Base-by-base conservation (phyloP, 2,888 invertebrate species). In the Polyommatus icarus region DNA sequence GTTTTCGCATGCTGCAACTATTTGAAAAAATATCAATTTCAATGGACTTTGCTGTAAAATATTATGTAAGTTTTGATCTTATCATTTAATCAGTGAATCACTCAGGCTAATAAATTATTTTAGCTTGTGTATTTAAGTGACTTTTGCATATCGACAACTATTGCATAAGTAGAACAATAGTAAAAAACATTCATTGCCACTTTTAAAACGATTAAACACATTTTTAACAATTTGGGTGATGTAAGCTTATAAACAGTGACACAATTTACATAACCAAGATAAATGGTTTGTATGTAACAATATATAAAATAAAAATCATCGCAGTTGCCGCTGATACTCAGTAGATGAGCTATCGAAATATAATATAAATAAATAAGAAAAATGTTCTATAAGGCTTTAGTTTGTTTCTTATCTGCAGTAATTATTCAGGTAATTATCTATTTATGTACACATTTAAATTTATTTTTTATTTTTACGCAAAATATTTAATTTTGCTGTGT, bases 261-360 rank as follows among this genome's bases (percentile, higher is more conserved):
- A 67, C 18, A 67, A 67, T 67, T 67, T 67, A 67, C 67, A 67
- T 32, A 67, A 67, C 29, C 67, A 32, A 29, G 29, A 61, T 61
- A 61, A 59, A 67, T 32, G 15, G 29, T 67, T 7, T 32, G 15
- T 67, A 67, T 67, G 67, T 67, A 67, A 32, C 15, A 15, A 67
- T 15, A 67, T 67, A 67, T 61, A 61, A 24, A 8, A 67, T 29
- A 29, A 0, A 29, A 67, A 32, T 5, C 15, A 29, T 7, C 29
- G 5, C 29, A 67, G 67, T 67, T 67, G 15, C 67, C 18, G 29
- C 29, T 67, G 67, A 67, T 67, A 29, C 15, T 6, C 18, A 29
- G 67, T 67, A 67, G 67, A 29, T 32, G 29, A 12, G 67, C 18
- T 32, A 12, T 15, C 67, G 18, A 18, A 67, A 67, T 61, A 24